phyloP scores from a whole-genome alignment of 2,113 vertebrate genomes.

The Pelvicachromis taeniatus region DNA sequence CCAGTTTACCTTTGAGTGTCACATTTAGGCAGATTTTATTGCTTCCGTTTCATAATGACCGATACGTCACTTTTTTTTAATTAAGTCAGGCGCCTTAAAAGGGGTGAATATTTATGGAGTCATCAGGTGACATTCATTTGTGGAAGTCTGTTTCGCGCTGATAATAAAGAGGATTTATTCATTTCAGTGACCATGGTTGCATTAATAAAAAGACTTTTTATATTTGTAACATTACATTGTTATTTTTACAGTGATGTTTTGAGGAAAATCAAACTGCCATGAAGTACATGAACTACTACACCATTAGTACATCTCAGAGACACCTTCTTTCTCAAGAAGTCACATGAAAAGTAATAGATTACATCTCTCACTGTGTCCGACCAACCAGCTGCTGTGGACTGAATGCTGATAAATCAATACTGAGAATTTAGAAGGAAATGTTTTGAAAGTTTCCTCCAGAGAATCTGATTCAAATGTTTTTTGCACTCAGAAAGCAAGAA shows the following conservation, averaged over 20 bases:
- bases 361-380: too few relatives aligned
- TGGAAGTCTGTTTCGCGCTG: background rate
- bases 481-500: background rate
- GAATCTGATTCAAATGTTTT: background rate
- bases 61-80: background rate
- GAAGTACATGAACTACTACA: background rate
- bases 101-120: accelerated
- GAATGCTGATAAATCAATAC: too few relatives aligned
- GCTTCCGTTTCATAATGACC: accelerated
- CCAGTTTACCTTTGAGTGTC: background rate
- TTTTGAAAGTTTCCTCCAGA: too few relatives aligned
- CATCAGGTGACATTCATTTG: accelerated
- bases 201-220: background rate
- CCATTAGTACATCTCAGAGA: background rate
- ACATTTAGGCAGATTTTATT: background rate
- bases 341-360: too few relatives aligned
- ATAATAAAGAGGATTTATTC: background rate
- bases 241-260: too few relatives aligned
- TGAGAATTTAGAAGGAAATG: too few relatives aligned
- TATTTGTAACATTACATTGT: too few relatives aligned
- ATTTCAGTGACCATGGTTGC: background rate
- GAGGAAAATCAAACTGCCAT: background rate
- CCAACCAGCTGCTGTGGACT: too few relatives aligned
- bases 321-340: too few relatives aligned
- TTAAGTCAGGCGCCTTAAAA: accelerated